A percentile compares a stretch with the other conserved stretches of the same genome.
Conservation (phyloP, 2,888 invertebrate species). For the Podotricha telesiphe region DNA sequence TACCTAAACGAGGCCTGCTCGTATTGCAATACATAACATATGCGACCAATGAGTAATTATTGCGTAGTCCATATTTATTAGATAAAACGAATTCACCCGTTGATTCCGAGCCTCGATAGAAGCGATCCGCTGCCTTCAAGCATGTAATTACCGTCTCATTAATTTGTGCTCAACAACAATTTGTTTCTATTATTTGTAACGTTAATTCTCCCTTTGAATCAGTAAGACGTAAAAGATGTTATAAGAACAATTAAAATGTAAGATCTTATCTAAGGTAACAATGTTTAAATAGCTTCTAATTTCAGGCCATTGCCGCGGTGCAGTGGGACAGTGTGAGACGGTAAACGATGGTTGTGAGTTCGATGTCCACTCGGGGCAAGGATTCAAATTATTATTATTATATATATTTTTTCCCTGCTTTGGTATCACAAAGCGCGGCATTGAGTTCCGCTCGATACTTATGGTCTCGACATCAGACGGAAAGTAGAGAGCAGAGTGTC, state of each 20-base stretch:
- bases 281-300: neutral
- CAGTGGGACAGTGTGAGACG: no score
- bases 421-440: no score
- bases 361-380: no score
- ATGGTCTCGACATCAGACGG: no score
- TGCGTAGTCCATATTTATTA: conserved; percentile 14
- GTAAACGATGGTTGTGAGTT: no score
- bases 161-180: conserved; percentile 31
- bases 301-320: no score
- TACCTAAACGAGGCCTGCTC: neutral
- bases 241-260: conserved; percentile 12
- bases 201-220: conserved; percentile 14
- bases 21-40: neutral
- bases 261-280: conserved; percentile 3
- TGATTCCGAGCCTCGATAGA: conserved; percentile 30
- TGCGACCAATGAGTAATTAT: conserved; percentile 4
- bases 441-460: no score
- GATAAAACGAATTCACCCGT: conserved; percentile 18
- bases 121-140: conserved; percentile 25
- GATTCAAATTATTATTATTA: no score
- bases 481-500: no score
- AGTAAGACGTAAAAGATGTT: conserved; percentile 3
- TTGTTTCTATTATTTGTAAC: conserved; percentile 32
- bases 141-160: conserved; percentile 38
- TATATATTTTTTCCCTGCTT: no score